A percentile compares a stretch with the other conserved stretches of the same genome.
phyloP scores from a whole-genome alignment of 1,140 invertebrate genomes.

The Diorhabda carinulata region DNA sequence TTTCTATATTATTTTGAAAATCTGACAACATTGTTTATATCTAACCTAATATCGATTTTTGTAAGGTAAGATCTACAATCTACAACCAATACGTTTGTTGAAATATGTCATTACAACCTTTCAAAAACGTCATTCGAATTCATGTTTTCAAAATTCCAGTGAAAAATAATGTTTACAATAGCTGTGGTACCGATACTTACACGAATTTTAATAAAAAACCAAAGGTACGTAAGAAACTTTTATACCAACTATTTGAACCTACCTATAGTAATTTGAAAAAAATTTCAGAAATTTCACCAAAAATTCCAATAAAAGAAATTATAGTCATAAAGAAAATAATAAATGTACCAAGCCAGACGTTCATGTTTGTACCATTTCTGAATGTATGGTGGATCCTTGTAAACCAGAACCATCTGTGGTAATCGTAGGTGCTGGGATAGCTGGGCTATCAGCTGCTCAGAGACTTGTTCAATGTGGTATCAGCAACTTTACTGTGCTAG shows the following conservation, averaged over 20 bases:
- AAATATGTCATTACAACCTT: too few relatives aligned
- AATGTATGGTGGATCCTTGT: conserved; percentile 53
- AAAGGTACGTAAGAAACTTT: not conserved
- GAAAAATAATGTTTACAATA: not conserved
- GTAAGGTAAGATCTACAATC: too few relatives aligned
- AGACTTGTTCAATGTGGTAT: conserved; percentile 65
- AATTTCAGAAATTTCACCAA: not conserved
- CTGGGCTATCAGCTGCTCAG: conserved; percentile 70
- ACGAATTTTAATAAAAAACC: not conserved
- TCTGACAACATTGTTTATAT: too few relatives aligned
- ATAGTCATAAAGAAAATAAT: not conserved
- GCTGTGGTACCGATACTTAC: not conserved
- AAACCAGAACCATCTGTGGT: conserved; percentile 63
- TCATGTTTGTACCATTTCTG: conserved; percentile 43
- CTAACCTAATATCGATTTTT: too few relatives aligned
- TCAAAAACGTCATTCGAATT: too few relatives aligned
- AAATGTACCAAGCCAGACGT: conserved; percentile 3
- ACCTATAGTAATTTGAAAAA: not conserved
- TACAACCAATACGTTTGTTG: too few relatives aligned
- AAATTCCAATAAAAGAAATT: conserved; percentile 7
- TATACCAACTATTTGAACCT: not conserved
- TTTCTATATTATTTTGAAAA: too few relatives aligned
- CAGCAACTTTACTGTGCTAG: conserved; percentile 63
- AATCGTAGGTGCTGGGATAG: conserved; percentile 72
- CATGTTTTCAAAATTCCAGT: not conserved